Percentiles rank a stretch among this genome's conserved stretches.
These are phyloP conservation scores for Atherinosoma microstoma DNA, from an alignment of 2,797 vertebrate species.

Conservation along the genomic window DNA sequence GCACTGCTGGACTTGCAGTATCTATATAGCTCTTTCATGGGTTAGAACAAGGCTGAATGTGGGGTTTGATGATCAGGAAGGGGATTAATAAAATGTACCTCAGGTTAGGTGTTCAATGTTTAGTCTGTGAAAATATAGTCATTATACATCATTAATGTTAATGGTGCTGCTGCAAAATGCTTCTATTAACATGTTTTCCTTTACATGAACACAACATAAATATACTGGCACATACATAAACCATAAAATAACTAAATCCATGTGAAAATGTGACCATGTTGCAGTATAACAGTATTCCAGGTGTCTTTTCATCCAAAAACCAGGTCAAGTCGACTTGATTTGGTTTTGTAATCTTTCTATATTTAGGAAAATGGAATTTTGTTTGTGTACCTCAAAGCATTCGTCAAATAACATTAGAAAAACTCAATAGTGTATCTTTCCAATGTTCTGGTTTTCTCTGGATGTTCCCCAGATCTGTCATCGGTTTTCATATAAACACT, in stretches of 20 bases:
- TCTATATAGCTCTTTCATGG: conserved; percentile 81
- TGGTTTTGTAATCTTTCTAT: background rate
- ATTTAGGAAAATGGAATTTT: background rate
- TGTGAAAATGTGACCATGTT: background rate
- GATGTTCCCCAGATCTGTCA: background rate
- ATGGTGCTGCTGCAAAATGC: conserved; percentile 27
- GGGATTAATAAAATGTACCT: conserved; percentile 60
- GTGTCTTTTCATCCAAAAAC: background rate
- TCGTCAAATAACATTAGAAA: background rate
- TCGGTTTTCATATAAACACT: background rate
- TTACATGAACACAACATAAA: conserved; percentile 33
- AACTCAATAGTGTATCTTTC: background rate
- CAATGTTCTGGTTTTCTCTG: background rate
- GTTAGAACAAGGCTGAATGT: conserved; percentile 64
- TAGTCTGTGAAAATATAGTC: conserved; percentile 59
- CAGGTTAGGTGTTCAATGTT: conserved; percentile 62
- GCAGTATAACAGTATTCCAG: background rate
- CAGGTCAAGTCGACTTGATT: background rate
- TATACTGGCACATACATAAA: conserved; percentile 19
- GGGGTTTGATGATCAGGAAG: conserved; percentile 70
- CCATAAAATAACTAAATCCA: conserved; percentile 18
- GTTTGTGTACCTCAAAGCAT: conserved; percentile 5
- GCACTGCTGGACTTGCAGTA: conserved; percentile 63
- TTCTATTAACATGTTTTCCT: conserved; percentile 26
- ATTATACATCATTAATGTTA: conserved; percentile 60